These are phyloP conservation scores for Montipora efflorescens DNA, from an alignment of 64 coral and sea anemone genomes.

Conservation along the genomic window DNA sequence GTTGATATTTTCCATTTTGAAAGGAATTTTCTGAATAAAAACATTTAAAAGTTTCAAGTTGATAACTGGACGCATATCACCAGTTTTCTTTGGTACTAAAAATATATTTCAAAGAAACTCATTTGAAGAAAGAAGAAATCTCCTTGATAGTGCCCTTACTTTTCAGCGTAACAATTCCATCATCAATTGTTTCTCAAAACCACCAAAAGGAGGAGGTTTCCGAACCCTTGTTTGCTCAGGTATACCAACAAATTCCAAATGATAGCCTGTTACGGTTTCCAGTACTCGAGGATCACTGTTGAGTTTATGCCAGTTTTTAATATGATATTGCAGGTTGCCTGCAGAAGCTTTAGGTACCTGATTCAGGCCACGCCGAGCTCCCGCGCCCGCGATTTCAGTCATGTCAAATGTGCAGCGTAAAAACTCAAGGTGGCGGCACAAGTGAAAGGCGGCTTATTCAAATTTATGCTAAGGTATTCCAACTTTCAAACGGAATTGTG, in stretches of 20 bases:
- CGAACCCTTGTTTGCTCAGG: constrained; percentile 18
- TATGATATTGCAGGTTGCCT: too few relatives aligned
- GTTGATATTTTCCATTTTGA: constrained; percentile 67
- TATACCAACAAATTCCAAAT: constrained; percentile 20
- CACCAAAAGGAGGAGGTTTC: background rate
- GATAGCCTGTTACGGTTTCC: constrained; percentile 47
- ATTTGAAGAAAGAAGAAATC: constrained; percentile 20
- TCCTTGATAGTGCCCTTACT: constrained; percentile 29
- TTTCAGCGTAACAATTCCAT: background rate
- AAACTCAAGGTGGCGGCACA: too few relatives aligned
- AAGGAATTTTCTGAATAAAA: constrained; percentile 62
- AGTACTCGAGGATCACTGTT: constrained; percentile 46
- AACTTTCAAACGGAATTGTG: too few relatives aligned
- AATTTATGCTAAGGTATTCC: too few relatives aligned
- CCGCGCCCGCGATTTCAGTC: too few relatives aligned
- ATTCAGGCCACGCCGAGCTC: too few relatives aligned
- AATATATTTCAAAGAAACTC: constrained; percentile 42
- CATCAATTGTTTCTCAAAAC: constrained; percentile 19
- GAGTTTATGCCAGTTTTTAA: background rate
- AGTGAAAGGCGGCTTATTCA: too few relatives aligned
- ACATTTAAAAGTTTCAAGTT: constrained; percentile 54
- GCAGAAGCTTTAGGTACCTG: too few relatives aligned
- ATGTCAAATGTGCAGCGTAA: too few relatives aligned
- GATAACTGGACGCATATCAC: constrained; percentile 65
- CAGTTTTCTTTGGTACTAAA: constrained; percentile 55